Base-by-base conservation (phyloP, 2,888 invertebrate species). In the Gari tellinella region DNA sequence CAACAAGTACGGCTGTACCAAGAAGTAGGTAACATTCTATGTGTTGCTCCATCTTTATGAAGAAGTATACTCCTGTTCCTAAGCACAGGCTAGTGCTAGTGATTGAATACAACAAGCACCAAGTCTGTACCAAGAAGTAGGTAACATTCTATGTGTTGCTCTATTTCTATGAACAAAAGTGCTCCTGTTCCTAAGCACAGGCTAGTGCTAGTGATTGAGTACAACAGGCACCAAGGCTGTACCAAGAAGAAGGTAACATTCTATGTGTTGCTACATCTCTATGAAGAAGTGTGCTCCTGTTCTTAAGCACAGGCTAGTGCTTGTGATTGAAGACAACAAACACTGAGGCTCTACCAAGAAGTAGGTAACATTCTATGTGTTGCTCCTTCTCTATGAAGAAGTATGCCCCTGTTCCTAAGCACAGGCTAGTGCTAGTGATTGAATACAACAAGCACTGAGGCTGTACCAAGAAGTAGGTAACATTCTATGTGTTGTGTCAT, bases 381-480 rank as follows among this genome's bases (percentile, higher is more conserved):
- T 51, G 14, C 31, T 51, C 3, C 51, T 26, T 23, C 25, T 17
- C 25, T n/a, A n/a, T n/a, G n/a, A n/a, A n/a, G n/a, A n/a, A n/a
- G n/a, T n/a, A n/a, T n/a, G 26, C 31, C 17, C 31, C 51, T 26
- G 51, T n/a, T 51, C 51, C 7, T 5, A 23, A 51, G 51, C 26
- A 51, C 51, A 51, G 51, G 51, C 51, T 51, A 57, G 57, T 52
- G 63, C 63, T 63, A 63, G 63, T 63, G 10, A 14, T 38, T 25
- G 5, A 26, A n/a, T n/a, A n/a, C n/a, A 17, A 57, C 57, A 10
- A 57, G 57, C 45, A 58, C 17, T 17, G 7, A 58, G 21, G 37
- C 25, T 58, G 58, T 53, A 55, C 63, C 52, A 26, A 63, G 63
- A 53, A 63, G 12, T 53, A 31, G 19, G 43, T 43, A n/a, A n/a